A percentile compares a stretch with the other conserved stretches of the same genome.
These are phyloP conservation scores for Phaonia tiefii DNA, from an alignment of 2,888 invertebrate genomes.

Conservation along the genomic window DNA sequence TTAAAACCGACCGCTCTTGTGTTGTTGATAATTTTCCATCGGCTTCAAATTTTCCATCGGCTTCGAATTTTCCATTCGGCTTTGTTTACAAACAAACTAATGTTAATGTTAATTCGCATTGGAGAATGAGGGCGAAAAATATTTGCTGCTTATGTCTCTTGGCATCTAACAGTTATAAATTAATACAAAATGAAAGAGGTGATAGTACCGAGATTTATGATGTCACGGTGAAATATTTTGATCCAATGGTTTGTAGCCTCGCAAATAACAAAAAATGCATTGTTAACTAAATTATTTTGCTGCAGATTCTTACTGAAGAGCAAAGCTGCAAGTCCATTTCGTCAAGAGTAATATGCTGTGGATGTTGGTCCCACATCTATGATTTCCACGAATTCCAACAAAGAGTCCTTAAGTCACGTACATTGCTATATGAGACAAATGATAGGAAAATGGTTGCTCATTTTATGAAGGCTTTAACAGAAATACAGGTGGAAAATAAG, in stretches of 20 bases:
- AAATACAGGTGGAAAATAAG: too few species aligned
- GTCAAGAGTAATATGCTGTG: not conserved
- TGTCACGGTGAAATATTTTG: too few species aligned
- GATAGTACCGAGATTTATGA: conserved; percentile 45
- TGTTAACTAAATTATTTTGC: not conserved
- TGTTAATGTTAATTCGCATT: not conserved
- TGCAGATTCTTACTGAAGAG: conserved; percentile 19
- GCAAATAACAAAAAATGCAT: not conserved
- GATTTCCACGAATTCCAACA: conserved; percentile 20
- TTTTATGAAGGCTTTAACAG: too few species aligned
- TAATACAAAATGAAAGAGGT: conserved; percentile 35
- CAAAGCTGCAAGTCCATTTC: not conserved
- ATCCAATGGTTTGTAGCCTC: conserved; percentile 39
- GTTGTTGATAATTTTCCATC: too few species aligned
- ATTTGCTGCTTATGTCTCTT: conserved; percentile 56
- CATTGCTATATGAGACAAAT: too few species aligned
- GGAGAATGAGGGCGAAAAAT: not conserved
- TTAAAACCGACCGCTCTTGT: too few species aligned
- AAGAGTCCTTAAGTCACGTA: not conserved
- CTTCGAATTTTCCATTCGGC: too few species aligned
- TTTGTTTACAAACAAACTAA: too few species aligned
- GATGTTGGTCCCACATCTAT: conserved; percentile 13
- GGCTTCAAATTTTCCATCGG: too few species aligned
- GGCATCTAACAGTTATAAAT: not conserved
- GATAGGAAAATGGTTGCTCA: too few species aligned